These are phyloP conservation scores for Hozukius guyotensis DNA, from an alignment of 2,797 vertebrate genomes.

Conservation along the genomic window DNA sequence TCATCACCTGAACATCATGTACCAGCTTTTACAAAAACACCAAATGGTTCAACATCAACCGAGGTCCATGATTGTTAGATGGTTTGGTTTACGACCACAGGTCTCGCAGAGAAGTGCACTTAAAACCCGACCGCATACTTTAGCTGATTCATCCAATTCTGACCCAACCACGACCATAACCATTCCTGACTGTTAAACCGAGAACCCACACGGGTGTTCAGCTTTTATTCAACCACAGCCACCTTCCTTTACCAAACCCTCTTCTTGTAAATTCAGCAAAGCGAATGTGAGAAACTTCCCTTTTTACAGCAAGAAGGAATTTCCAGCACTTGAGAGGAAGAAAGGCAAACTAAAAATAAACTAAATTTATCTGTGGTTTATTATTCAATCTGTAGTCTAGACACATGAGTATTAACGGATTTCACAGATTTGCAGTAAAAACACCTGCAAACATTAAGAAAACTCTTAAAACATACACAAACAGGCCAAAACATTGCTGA, in stretches of 20 bases:
- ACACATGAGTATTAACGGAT: conserved; percentile 41
- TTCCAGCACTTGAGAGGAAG: conserved; percentile 18
- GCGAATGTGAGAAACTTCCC: conserved; percentile 16
- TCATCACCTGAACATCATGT: conserved; percentile 53
- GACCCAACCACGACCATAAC: conserved; percentile 45
- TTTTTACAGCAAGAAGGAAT: neutral
- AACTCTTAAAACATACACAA: conserved; percentile 25
- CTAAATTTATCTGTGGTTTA: conserved; percentile 34
- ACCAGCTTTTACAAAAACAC: conserved; percentile 43
- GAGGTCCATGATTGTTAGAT: neutral
- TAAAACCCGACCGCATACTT: conserved; percentile 51
- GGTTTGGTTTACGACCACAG: conserved; percentile 52
- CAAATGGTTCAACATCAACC: conserved; percentile 30
- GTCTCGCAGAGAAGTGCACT: conserved; percentile 16
- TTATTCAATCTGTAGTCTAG: conserved; percentile 57
- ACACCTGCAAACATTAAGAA: conserved; percentile 35
- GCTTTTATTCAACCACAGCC: conserved; percentile 36
- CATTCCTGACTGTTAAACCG: conserved; percentile 22
- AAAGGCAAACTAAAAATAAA: conserved; percentile 13
- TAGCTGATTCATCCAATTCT: conserved; percentile 54
- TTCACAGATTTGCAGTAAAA: conserved; percentile 48
- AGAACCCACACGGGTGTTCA: conserved; percentile 32
- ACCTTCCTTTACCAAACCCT: conserved; percentile 26
- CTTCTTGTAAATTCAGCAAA: conserved; percentile 25
- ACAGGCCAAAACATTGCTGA: conserved; percentile 1